Base-by-base conservation (phyloP, 1,140 invertebrate species). In the Stenopsyche tienmushanensis region DNA sequence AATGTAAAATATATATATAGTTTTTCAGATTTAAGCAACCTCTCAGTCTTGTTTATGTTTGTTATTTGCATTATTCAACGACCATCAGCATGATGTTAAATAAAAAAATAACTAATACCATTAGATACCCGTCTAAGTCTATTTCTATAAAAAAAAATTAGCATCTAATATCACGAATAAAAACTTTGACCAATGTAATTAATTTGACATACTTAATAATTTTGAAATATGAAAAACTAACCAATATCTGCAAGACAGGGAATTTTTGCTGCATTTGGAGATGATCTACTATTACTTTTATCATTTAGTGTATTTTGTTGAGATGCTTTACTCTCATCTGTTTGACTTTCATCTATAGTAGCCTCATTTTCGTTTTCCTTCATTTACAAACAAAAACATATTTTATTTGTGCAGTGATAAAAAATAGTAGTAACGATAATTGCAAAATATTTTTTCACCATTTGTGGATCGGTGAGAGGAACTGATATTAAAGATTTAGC, bases 291-390 rank as follows among this genome's bases (percentile, higher is more conserved):
- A 67, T 74, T 62, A 71, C 29, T 34, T n/a, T 53, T 78, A 7
- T 79, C 66, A 47, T 73, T 74, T 34, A 67, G 82, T 25, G 83
- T 82, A 39, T 85, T 83, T 34, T 85, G 82, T 71, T 88, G 86
- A 26, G 88, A 87, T 1, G 83, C 86, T 80, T 92, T 92, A 68
- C 86, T 89, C 76, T 92, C 90, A 72, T 93, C 90, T 0, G 90
- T 92, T 79, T 91, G 88, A 23, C 80, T 81, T 71, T 79, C 76
- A 60, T 78, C 82, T 1, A 76, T 73, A 10, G 74, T 68, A 54
- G 75, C 70, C 49, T 74, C 66, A 47, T 10, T 25, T 53, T 18
- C 29, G 9, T 21, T 49, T 17, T 60, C 44, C 17, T 44, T 20
- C 57, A n/a, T n/a, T n/a, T 45, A 26, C n/a, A 8, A 49, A 60